A percentile compares a stretch with the other conserved stretches of the same genome.
These are phyloP conservation scores for Spongilla lacustris DNA, from an alignment of 37 sponge, comb jelly and placozoan genomes.

Conservation along the genomic window DNA sequence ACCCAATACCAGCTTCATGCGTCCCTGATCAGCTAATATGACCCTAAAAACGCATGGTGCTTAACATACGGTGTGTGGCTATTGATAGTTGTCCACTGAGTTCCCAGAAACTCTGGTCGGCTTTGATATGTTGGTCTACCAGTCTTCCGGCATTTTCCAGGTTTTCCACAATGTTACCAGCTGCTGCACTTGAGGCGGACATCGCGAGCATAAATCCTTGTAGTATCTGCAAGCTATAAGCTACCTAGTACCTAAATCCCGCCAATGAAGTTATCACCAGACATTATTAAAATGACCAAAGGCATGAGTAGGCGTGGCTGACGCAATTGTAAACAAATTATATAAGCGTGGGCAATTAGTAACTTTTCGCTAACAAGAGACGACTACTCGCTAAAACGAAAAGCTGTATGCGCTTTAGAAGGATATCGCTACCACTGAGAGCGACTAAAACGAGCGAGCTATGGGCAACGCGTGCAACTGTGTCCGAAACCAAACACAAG, in stretches of 20 bases:
- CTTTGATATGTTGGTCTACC: constrained; percentile 64
- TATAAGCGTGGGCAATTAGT: background rate
- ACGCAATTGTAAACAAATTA: background rate
- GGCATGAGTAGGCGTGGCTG: background rate
- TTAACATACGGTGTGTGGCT: constrained; percentile 58
- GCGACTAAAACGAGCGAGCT: background rate
- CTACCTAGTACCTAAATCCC: background rate
- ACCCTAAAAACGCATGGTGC: background rate
- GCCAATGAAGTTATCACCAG: background rate
- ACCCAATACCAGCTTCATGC: background rate
- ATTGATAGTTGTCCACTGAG: constrained; percentile 72
- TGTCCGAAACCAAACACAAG: constrained; percentile 30
- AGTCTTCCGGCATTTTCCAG: constrained; percentile 69
- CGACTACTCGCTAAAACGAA: background rate
- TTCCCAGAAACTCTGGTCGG: constrained; percentile 57
- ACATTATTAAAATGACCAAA: background rate
- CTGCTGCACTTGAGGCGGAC: background rate
- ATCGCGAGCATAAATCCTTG: background rate
- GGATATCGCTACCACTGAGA: background rate
- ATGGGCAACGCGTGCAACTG: constrained; percentile 68
- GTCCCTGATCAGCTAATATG: background rate
- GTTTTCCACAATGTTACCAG: constrained; percentile 18
- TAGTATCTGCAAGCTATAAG: background rate
- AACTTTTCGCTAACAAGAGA: background rate
- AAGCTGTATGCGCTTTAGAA: background rate